These are phyloP conservation scores for Elephantulus edwardii DNA, from an alignment of 2,113 vertebrate genomes.

Conservation along the genomic window DNA sequence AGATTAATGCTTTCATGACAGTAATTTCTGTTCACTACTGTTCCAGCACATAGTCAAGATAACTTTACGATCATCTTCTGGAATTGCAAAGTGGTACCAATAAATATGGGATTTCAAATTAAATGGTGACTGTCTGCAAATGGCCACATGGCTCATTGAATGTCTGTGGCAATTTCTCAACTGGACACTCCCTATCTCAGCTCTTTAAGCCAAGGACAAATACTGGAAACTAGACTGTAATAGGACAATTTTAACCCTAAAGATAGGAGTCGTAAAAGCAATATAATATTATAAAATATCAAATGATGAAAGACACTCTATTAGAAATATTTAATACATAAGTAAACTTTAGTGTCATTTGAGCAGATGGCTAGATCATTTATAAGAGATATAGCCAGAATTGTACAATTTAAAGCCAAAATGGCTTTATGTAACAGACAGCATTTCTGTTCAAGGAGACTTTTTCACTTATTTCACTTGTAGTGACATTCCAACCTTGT, in stretches of 20 bases:
- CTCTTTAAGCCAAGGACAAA: neutral
- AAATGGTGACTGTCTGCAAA: neutral
- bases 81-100: neutral
- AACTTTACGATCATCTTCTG: conserved; percentile 40
- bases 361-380: neutral
- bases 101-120: conserved; percentile 19
- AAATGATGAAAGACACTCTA: neutral
- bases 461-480: neutral
- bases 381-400: neutral
- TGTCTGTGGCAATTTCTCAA: neutral
- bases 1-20: neutral
- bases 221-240: neutral
- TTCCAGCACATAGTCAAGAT: neutral
- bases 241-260: neutral
- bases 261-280: neutral
- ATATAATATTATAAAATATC: neutral
- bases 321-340: neutral
- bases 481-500: neutral
- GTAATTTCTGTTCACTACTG: neutral
- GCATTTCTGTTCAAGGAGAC: neutral
- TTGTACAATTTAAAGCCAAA: no score
- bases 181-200: neutral
- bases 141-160: neutral
- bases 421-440: neutral
- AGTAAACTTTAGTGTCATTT: neutral